Evolutionary conservation across 2,888 invertebrate species (phyloP), one percentile per base, ranked within the genome.

Genomic region (Catocala sponsa): DNA sequence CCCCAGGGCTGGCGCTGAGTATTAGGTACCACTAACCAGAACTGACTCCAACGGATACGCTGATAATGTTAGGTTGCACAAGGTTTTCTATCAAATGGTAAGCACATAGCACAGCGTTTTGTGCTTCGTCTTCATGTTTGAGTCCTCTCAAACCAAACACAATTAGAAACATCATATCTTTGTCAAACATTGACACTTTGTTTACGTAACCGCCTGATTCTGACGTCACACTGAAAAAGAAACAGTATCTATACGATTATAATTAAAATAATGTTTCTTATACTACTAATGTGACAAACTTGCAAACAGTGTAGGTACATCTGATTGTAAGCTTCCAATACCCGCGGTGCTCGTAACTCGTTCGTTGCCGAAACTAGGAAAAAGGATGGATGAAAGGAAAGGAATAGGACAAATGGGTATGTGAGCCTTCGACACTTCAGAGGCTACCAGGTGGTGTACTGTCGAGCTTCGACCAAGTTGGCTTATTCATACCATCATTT

Each of bases 71-170:
- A 0, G 88, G 79, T 46, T 92, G 85, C 15, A 81, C 85, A 11
- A 97, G 87, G 7, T 84, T 89, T 6, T 91, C 85, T 53, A 95
- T 94, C 53, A 96, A 87, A 59, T 94, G 92, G 6, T 89, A 90
- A 0, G 96, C 96, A 78, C 97, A 97, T 46, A 95, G 92, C 13
- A 97, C 79, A 0, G 96, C 97, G 42, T 95, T 95, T 65, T 96
- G 96, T 25, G 96, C 95, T 79, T 97, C 97, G 56, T 96, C 90
- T 72, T 96, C 96, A 70, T 96, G 96, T 79, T 96, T 97, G 60
- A 95, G 95, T 0, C 97, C 97, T 52, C 97, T 94, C n/a, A 97
- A 85, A 0, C 97, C 97, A 81, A 97, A 97, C 33, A 97, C 95
- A 0, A 96, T 95, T 6, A 97, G 91, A 79, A 97, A 96, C 93